Percentiles rank a stretch among this genome's conserved stretches.
Evolutionary conservation across 35 echinoderm and acorn worm species (phyloP).

Genomic region (Strongylocentrotus purpuratus): DNA sequence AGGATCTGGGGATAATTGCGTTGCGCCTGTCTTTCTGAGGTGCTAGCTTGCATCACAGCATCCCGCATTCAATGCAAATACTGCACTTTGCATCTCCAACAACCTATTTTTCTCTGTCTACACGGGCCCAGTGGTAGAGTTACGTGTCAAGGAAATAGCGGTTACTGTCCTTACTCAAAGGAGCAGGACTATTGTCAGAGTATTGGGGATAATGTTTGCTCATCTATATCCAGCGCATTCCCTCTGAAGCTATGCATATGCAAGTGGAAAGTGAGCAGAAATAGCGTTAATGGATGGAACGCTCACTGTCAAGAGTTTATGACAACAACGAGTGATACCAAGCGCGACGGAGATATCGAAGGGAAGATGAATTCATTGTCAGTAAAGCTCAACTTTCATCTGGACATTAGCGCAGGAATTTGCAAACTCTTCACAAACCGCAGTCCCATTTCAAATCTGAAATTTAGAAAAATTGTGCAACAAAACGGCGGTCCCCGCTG

Average conservation of each 20-base stretch:
- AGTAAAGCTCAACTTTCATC: slow-evolving; percentile 9
- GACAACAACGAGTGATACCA: background rate
- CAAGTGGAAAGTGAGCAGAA: slow-evolving; percentile 39
- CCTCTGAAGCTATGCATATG: slow-evolving; percentile 26
- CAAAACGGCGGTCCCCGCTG: background rate
- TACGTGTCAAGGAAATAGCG: slow-evolving; percentile 10
- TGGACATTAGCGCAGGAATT: background rate
- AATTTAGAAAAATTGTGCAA: background rate
- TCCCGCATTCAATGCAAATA: slow-evolving; percentile 17
- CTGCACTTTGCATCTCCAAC: background rate
- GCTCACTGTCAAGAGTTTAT: slow-evolving; percentile 48
- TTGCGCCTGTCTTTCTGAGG: background rate
- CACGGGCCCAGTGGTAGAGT: background rate
- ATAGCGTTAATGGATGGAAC: slow-evolving; percentile 35
- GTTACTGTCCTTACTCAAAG: background rate
- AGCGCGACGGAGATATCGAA: background rate
- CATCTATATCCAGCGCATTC: slow-evolving; percentile 14
- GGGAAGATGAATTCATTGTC: slow-evolving; percentile 21
- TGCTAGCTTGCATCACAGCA: background rate
- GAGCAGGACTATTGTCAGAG: background rate
- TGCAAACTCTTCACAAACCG: background rate
- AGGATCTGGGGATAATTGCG: background rate
- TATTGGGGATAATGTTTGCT: slow-evolving; percentile 44
- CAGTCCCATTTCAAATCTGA: slow-evolving; percentile 16
- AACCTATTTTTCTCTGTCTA: slow-evolving; percentile 18